Evolutionary conservation across 2,888 invertebrate genomes (phyloP), one percentile per base, ranked within the genome.

Genomic region (Allolobophora icterica): DNA sequence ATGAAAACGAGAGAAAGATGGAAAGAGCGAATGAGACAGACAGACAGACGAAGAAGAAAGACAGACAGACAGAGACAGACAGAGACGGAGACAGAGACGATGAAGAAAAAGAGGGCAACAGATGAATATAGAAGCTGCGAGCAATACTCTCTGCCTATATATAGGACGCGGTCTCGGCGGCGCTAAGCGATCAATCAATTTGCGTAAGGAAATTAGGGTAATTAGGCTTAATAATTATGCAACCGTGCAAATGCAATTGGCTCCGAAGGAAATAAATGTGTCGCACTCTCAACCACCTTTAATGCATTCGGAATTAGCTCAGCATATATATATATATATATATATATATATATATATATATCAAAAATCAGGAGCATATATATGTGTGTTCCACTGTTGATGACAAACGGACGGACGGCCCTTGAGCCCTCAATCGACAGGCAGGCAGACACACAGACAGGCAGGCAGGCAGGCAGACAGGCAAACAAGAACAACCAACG

Each of bases 71-170:
- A 84, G 89, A 91, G 35, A 83, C n/a, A 83, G n/a, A 90, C n/a
- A 83, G 40, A 90, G 90, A 91, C n/a, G 33, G 90, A 71, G 40
- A 91, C 38, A 83, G 34, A 38, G 90, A 91, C n/a, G n/a, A n/a
- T 90, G 90, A 91, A 35, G 90, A 91, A 35, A 58, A 58, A 38
- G 91, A 90, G 84, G 91, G 90, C 84, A 90, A 90, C 90, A 90
- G 83, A 35, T 40, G 89, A 90, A 38, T 87, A 38, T n/a, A n/a
- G n/a, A 30, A 30, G n/a, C n/a, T n/a, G 17, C 71, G n/a, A n/a
- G n/a, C n/a, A n/a, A n/a, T n/a, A 71, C n/a, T 71, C n/a, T 71
- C n/a, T 71, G 30, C 8, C n/a, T n/a, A 71, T n/a, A n/a, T n/a
- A n/a, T 52, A 71, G 1, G 71, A 30, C 71, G n/a, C 52, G 71